A percentile compares a stretch with the other conserved stretches of the same genome.
Evolutionary conservation across 2,113 vertebrate species (phyloP).

Genomic region (Lycaon pictus): DNA sequence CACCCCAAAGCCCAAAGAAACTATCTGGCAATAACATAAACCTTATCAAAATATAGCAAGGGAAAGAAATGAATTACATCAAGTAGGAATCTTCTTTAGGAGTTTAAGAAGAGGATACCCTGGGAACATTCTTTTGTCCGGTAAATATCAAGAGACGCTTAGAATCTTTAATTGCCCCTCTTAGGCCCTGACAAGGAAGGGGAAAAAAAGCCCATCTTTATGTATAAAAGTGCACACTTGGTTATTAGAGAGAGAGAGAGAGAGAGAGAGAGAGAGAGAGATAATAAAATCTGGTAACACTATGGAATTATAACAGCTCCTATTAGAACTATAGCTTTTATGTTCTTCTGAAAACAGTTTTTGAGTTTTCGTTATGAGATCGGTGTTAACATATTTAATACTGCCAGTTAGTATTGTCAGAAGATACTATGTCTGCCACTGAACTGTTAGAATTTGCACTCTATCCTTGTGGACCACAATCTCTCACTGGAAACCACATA

Average conservation of each 20-base stretch:
- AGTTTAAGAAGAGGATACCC: neutral
- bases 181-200: neutral
- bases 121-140: neutral
- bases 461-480: neutral
- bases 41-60: neutral
- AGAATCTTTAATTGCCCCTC: neutral
- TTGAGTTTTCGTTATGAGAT: neutral
- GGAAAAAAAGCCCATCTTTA: neutral
- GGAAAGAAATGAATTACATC: neutral
- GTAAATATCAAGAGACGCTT: neutral
- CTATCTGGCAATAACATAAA: neutral
- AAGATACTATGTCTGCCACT: neutral
- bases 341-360: neutral
- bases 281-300: neutral
- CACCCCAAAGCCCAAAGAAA: neutral
- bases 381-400: neutral
- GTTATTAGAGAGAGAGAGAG: neutral
- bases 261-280: neutral
- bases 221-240: neutral
- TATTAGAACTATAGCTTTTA: neutral
- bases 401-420: neutral
- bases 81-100: neutral
- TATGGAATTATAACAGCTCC: neutral
- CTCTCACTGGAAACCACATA: neutral
- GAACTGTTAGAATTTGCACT: neutral